phyloP scores from a whole-genome alignment of 2,797 vertebrate genomes.

The Coreius guichenoti region DNA sequence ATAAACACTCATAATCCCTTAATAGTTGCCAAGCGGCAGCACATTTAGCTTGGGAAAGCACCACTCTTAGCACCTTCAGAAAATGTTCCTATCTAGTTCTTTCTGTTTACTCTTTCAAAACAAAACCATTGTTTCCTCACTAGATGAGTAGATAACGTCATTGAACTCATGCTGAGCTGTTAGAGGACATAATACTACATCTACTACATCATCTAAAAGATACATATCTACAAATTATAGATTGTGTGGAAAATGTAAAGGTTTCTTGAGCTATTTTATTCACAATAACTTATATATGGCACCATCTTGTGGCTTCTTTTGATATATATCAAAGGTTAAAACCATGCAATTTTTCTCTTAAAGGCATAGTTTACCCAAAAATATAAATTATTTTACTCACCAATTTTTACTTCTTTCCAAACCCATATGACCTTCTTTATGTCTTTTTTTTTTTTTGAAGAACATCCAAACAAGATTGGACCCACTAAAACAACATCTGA shows the following conservation, averaged over 20 bases:
- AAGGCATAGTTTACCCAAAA: not conserved
- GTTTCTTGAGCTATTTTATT: not conserved
- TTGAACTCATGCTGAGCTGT: not conserved
- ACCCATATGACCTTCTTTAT: too few relatives aligned
- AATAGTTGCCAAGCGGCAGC: not conserved
- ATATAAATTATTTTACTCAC: not conserved
- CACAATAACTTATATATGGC: not conserved
- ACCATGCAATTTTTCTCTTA: not conserved
- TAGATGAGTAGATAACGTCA: not conserved
- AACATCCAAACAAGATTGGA: not conserved
- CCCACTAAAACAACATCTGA: not conserved
- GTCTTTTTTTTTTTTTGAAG: not conserved
- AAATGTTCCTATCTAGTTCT: not conserved
- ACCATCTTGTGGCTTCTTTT: constrained; percentile 30
- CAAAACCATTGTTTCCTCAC: not conserved
- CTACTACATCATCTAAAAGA: not conserved
- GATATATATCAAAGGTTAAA: not conserved
- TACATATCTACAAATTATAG: not conserved
- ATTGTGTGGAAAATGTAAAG: not conserved
- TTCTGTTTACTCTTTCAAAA: not conserved
- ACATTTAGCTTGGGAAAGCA: not conserved
- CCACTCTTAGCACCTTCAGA: not conserved
- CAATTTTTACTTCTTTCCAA: not conserved
- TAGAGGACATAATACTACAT: not conserved
- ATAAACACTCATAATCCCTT: not conserved